These are phyloP conservation scores for Cryptophagus acutangulus DNA, from an alignment of 2,888 invertebrate species.

Conservation along the genomic window DNA sequence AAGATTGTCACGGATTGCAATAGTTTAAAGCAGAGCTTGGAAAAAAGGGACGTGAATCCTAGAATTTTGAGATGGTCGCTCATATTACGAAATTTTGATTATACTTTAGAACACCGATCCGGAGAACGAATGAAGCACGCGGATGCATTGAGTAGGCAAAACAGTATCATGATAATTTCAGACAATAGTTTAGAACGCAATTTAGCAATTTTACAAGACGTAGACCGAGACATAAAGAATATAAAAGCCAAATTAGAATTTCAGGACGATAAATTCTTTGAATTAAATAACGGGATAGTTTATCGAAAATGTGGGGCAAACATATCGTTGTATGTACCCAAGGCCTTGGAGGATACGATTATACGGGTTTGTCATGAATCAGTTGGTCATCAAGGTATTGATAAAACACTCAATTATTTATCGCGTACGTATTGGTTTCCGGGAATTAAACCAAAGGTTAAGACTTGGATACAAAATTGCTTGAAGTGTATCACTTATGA, in stretches of 20 bases:
- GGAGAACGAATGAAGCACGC: constrained; percentile 32
- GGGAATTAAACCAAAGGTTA: not conserved
- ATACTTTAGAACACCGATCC: too few species aligned
- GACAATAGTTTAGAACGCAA: constrained; percentile 25
- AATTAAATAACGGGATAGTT: constrained; percentile 24
- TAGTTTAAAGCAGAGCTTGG: too few species aligned
- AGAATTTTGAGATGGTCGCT: constrained; percentile 35
- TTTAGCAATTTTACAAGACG: constrained; percentile 21
- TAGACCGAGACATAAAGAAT: constrained; percentile 27
- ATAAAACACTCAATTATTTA: constrained; percentile 4
- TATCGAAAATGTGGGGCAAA: constrained; percentile 21
- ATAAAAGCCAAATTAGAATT: constrained; percentile 14
- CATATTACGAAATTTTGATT: constrained; percentile 26
- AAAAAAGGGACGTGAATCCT: too few species aligned
- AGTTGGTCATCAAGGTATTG: constrained; percentile 10
- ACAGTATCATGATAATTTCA: constrained; percentile 24
- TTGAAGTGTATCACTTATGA: constrained; percentile 2
- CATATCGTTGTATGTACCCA: constrained; percentile 21
- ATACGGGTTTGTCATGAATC: constrained; percentile 13
- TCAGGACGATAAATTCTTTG: constrained; percentile 18
- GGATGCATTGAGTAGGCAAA: constrained; percentile 31
- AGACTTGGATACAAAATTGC: not conserved
- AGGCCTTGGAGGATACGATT: constrained; percentile 19
- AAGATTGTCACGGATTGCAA: too few species aligned
- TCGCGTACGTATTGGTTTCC: constrained; percentile 5